Base-by-base conservation (phyloP, 2,113 vertebrate species). In the Regulus satrapa region DNA sequence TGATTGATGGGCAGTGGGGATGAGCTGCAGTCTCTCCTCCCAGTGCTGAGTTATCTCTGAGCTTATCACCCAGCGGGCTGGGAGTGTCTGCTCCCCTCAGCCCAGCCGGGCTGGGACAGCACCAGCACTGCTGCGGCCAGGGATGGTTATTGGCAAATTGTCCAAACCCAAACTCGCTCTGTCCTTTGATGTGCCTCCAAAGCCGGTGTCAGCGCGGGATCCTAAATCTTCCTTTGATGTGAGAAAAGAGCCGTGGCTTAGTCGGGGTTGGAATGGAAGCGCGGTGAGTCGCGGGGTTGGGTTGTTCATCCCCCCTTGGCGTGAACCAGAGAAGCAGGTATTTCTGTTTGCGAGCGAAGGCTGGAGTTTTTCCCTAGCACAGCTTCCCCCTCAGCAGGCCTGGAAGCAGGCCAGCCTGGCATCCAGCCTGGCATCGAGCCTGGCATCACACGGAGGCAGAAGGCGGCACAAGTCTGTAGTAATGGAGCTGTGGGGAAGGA, bases 1-100 rank as follows among this genome's bases (percentile, higher is more conserved):
- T 66, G 82, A 82, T 12, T 17, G 84, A 88, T 72, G 79, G 73
- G 8, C 5, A 15, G 36, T 3, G 15, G 67, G 66, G 54, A 10
- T 41, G 68, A 76, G 6, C 26, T 59, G 67, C 54, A 85, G 51
- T 20, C n/a, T 4, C 67, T 80, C 38, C 29, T 26, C 5, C 1
- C 75, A 26, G 29, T 20, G 84, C 87, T 40, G 80, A n/a, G 14
- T n/a, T 71, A 40, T 83, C 85, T 81, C 87, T 56, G 76, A 10
- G 40, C 63, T 72, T 55, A 6, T 7, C 84, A 4, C 62, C 3
- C 21, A 17, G 2, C 29, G 6, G 3, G 4, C 19, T 71, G 1
- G 0, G 49, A 8, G 5, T 63, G 29, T 4, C 43, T 23, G 68
- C 78, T 29, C 4, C 31, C 31, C 54, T 2, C 14, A 0, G 11